phyloP scores from a whole-genome alignment of 2,888 invertebrate species.

The Gonocerus acuteangulatus region DNA sequence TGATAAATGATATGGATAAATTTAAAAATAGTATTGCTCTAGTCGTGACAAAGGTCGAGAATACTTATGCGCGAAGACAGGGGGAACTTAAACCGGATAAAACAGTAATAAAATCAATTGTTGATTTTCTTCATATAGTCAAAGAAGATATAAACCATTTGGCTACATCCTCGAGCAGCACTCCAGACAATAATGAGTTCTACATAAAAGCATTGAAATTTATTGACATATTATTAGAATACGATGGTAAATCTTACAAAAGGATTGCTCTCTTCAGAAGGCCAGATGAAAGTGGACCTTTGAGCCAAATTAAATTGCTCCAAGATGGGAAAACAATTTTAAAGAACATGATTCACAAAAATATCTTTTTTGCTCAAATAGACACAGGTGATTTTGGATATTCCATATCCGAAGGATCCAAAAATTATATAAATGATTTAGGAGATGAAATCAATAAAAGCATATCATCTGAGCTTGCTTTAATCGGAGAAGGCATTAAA shows the following conservation, averaged over 20 bases:
- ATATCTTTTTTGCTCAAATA: background rate
- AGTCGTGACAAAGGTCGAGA: conserved; percentile 13
- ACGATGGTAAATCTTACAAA: background rate
- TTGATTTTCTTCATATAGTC: background rate
- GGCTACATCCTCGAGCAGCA: background rate
- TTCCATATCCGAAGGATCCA: conserved; percentile 1
- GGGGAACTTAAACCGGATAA: background rate
- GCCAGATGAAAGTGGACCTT: background rate
- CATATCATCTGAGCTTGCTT: background rate
- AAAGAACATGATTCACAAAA: background rate
- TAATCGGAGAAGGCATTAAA: background rate
- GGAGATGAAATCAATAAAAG: conserved; percentile 3
- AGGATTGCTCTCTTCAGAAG: conserved; percentile 8
- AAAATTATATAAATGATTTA: background rate
- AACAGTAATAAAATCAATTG: background rate
- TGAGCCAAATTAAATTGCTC: background rate
- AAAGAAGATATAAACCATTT: background rate
- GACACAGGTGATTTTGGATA: conserved; percentile 3
- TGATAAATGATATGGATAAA: background rate
- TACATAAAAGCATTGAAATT: background rate
- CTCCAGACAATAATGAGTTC: background rate
- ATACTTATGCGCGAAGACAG: background rate
- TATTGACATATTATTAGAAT: background rate
- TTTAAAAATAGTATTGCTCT: conserved; percentile 13
- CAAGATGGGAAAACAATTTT: background rate